Conservation (phyloP, 2,113 vertebrate species). For the Microtus montanus region DNA sequence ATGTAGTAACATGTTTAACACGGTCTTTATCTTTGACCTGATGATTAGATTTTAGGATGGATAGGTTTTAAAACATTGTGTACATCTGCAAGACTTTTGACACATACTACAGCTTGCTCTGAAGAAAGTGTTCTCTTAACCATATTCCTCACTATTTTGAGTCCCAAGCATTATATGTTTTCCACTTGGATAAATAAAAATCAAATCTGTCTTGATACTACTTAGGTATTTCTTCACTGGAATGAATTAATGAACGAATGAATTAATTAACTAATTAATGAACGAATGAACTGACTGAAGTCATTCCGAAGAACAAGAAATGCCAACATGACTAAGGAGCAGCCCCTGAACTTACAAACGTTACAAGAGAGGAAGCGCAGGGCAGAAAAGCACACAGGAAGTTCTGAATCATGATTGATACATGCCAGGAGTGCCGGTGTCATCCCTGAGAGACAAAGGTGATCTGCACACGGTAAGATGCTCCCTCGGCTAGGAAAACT, state of each 20-base stretch:
- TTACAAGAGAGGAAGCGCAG: neutral
- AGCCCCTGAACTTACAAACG: neutral
- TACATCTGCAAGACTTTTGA: slow-evolving; percentile 7
- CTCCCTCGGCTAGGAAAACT: neutral
- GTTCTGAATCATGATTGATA: neutral
- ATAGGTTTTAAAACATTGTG: neutral
- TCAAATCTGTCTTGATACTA: neutral
- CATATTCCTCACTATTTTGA: neutral
- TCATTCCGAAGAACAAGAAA: neutral
- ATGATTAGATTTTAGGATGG: neutral
- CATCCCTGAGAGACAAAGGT: neutral
- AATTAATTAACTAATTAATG: neutral
- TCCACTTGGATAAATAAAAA: neutral
- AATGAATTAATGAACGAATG: neutral
- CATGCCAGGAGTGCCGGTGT: neutral
- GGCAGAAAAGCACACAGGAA: neutral
- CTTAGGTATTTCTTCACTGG: neutral
- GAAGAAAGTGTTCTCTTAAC: slow-evolving; percentile 22
- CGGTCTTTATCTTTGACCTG: neutral
- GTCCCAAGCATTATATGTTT: neutral
- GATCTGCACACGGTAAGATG: too few relatives aligned
- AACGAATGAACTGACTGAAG: neutral
- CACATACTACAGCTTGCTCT: neutral
- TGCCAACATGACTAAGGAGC: neutral
- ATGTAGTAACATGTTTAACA: neutral